phyloP scores from a whole-genome alignment of 2,797 vertebrate genomes.

The Lepidocolaptes lacrymiger region DNA sequence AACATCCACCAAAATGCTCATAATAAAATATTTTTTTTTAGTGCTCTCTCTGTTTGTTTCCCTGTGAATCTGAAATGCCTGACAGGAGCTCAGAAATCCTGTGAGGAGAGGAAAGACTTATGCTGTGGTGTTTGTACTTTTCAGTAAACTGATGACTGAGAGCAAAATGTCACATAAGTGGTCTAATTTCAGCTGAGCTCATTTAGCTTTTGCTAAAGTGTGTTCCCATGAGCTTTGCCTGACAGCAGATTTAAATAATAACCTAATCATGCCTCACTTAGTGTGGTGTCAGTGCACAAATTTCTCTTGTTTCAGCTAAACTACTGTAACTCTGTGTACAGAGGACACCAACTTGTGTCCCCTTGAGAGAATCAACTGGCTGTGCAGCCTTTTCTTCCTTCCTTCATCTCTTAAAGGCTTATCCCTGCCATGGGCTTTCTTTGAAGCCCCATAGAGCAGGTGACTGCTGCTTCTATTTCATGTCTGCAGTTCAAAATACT shows the following conservation, averaged over 20 bases:
- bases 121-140: background rate
- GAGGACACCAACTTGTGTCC: background rate
- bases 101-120: background rate
- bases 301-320: background rate
- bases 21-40: background rate
- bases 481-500: background rate
- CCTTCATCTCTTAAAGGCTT: background rate
- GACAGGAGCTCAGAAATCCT: constrained; percentile 4
- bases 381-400: background rate
- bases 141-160: constrained; percentile 2
- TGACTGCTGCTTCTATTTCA: background rate
- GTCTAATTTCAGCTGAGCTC: constrained; percentile 52
- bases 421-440: background rate
- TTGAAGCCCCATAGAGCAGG: background rate
- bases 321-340: background rate
- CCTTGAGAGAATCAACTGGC: background rate
- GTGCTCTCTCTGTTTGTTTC: background rate
- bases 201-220: constrained; percentile 45
- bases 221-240: constrained; percentile 32
- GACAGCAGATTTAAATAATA: constrained; percentile 46
- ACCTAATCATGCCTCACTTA: constrained; percentile 1
- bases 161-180: constrained; percentile 28
- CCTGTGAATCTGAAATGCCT: background rate
- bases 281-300: background rate
- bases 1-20: background rate